Percentiles rank a stretch among this genome's conserved stretches.
Conservation (phyloP, 2,113 vertebrate species). For the Menura novaehollandiae region DNA sequence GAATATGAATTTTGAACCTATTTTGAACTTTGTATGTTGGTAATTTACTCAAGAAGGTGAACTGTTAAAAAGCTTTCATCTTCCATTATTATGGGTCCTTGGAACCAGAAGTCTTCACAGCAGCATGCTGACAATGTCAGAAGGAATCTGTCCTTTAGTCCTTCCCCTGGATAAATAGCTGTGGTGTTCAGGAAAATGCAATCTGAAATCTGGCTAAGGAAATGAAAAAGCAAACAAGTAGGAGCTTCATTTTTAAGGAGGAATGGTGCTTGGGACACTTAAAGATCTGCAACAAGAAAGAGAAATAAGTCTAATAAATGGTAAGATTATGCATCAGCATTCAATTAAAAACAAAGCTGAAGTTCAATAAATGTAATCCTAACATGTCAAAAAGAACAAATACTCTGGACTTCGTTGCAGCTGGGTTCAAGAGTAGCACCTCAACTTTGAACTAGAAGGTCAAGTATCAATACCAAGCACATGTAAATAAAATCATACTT, state of each 20-base stretch:
- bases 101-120: conserved; percentile 11
- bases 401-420: background rate
- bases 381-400: background rate
- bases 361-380: background rate
- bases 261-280: background rate
- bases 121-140: background rate
- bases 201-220: background rate
- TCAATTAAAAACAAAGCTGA: background rate
- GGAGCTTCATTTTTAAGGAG: background rate
- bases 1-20: background rate
- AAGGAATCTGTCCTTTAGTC: conserved; percentile 28
- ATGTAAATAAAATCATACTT: background rate
- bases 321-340: background rate
- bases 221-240: background rate
- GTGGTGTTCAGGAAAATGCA: background rate
- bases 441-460: background rate
- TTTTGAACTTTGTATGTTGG: background rate
- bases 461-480: background rate
- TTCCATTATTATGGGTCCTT: background rate
- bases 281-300: background rate
- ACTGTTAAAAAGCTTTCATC: background rate
- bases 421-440: background rate
- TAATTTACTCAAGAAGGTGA: conserved; percentile 23
- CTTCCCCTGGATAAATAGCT: background rate
- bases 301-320: background rate